Evolutionary conservation across 2,888 invertebrate genomes (phyloP).

Genomic region (Tryphoninae sp.): DNA sequence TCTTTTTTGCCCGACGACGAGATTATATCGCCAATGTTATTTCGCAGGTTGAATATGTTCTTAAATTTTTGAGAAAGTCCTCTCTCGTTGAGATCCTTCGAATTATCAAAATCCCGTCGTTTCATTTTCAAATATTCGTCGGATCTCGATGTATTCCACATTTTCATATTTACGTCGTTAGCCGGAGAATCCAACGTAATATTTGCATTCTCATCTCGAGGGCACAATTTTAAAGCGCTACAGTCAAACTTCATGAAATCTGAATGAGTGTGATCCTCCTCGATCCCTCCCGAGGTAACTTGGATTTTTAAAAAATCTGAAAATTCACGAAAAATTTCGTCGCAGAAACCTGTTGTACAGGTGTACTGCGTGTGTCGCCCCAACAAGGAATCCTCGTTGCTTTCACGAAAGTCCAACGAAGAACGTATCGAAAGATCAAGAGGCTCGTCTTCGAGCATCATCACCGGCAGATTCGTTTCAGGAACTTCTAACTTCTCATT

Average conservation of each 20-base stretch:
- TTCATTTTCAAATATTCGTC: neutral
- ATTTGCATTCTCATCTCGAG: slow-evolving; percentile 37
- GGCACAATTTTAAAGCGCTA: neutral
- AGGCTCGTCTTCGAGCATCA: slow-evolving; percentile 34
- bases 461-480: neutral
- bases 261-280: slow-evolving; percentile 3
- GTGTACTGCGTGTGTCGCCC: neutral
- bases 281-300: slow-evolving; percentile 11
- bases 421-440: slow-evolving; percentile 53
- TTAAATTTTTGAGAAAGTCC: slow-evolving; percentile 30
- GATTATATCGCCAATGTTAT: neutral
- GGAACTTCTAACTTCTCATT: neutral
- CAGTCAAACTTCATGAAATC: slow-evolving; percentile 23
- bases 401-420: neutral
- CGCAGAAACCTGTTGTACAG: neutral
- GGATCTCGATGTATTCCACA: neutral
- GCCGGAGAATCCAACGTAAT: neutral
- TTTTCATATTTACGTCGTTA: neutral
- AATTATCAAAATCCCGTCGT: neutral
- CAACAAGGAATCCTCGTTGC: neutral
- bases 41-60: slow-evolving; percentile 19
- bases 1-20: neutral
- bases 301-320: neutral
- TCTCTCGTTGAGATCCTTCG: neutral
- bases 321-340: slow-evolving; percentile 23